These are phyloP conservation scores for Loxodonta africana DNA, from an alignment of 2,113 vertebrate species.

Conservation along the genomic window DNA sequence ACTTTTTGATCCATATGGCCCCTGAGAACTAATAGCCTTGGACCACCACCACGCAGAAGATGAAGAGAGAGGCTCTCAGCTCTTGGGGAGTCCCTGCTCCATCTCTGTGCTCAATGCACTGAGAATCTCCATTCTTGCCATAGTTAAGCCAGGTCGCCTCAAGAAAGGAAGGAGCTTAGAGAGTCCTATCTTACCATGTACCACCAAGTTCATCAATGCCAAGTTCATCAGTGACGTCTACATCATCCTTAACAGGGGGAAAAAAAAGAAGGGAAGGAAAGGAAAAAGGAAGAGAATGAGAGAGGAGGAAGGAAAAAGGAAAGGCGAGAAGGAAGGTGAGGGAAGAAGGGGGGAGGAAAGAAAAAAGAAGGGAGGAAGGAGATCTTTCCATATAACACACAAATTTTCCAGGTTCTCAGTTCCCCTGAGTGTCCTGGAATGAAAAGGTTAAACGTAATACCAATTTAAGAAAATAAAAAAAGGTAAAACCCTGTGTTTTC, in stretches of 20 bases:
- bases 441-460: background rate
- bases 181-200: rapidly evolving
- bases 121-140: background rate
- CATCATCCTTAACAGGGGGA: background rate
- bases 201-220: background rate
- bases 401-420: background rate
- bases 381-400: background rate
- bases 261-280: background rate
- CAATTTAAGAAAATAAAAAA: background rate
- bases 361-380: no score
- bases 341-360: background rate
- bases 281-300: background rate
- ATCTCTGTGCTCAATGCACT: background rate
- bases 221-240: background rate
- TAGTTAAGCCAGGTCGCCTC: background rate
- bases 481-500: background rate
- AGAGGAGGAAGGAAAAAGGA: background rate
- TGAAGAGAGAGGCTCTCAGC: background rate
- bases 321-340: background rate
- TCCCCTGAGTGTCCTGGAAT: background rate
- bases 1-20: background rate
- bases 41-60: background rate
- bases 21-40: background rate
- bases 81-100: background rate
- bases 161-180: background rate